Conservation (phyloP, 2,797 vertebrate species). For the Sphenopsis melanotis region DNA sequence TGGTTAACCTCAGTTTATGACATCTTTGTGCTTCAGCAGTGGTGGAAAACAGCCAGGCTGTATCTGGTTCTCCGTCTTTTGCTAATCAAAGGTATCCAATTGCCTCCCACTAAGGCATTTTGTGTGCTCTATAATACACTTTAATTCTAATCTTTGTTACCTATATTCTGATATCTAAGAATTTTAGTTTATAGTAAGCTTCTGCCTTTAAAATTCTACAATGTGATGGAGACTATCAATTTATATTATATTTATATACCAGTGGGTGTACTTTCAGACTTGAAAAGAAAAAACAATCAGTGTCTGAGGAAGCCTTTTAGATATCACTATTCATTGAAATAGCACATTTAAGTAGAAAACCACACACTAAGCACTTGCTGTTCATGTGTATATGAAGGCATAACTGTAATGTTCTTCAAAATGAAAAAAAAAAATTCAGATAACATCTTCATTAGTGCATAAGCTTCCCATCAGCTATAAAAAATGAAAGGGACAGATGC, state of each 20-base stretch:
- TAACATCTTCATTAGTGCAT: not conserved
- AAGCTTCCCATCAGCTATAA: not conserved
- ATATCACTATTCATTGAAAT: not conserved
- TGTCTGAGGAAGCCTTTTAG: not conserved
- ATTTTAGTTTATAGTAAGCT: not conserved
- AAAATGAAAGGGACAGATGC: not conserved
- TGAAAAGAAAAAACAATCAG: not conserved
- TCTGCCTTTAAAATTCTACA: not conserved
- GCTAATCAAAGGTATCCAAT: not conserved
- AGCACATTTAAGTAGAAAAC: conserved; percentile 8
- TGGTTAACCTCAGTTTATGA: conserved; percentile 43
- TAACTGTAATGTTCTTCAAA: not conserved
- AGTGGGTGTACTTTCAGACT: not conserved
- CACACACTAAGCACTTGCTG: not conserved
- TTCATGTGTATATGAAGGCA: not conserved
- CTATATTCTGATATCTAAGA: not conserved
- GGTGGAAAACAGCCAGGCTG: conserved; percentile 6
- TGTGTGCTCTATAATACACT: not conserved
- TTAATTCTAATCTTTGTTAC: not conserved
- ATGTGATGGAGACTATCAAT: not conserved
- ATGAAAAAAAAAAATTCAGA: not conserved
- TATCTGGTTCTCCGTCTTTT: conserved; percentile 1
- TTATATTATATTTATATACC: not conserved
- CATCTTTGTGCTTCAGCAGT: conserved; percentile 19
- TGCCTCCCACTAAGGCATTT: not conserved